A percentile compares a stretch with the other conserved stretches of the same genome.
phyloP scores from a whole-genome alignment of 2,888 invertebrate genomes.

The Globia sparganii region DNA sequence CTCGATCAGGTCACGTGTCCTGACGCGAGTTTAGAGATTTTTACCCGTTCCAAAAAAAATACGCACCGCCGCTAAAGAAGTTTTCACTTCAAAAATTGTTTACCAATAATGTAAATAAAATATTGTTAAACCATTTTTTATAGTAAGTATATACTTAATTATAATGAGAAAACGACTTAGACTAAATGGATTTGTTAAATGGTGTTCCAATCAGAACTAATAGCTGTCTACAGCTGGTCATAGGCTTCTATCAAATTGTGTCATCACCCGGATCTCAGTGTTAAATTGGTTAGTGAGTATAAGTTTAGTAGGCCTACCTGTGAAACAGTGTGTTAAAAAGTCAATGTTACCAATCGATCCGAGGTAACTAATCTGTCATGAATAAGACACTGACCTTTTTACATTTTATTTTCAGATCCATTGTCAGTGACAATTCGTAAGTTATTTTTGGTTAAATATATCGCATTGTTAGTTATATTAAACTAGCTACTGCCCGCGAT shows the following conservation, averaged over 20 bases:
- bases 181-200: neutral
- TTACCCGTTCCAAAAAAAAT: no score
- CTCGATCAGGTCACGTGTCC: no score
- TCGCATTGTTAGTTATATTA: no score
- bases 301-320: conserved; percentile 16
- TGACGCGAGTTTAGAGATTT: no score
- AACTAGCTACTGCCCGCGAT: no score
- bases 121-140: no score
- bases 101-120: no score
- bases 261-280: conserved; percentile 10
- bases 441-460: no score
- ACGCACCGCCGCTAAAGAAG: no score
- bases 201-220: neutral
- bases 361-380: conserved; percentile 32
- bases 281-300: conserved; percentile 28
- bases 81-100: no score
- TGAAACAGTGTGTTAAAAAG: conserved; percentile 2
- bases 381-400: neutral
- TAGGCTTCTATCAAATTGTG: neutral
- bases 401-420: neutral
- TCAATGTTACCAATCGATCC: neutral
- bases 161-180: no score
- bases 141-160: no score
- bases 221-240: neutral
- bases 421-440: neutral